Evolutionary conservation across 1,140 invertebrate species (phyloP).

Genomic region (Bombus huntii): DNA sequence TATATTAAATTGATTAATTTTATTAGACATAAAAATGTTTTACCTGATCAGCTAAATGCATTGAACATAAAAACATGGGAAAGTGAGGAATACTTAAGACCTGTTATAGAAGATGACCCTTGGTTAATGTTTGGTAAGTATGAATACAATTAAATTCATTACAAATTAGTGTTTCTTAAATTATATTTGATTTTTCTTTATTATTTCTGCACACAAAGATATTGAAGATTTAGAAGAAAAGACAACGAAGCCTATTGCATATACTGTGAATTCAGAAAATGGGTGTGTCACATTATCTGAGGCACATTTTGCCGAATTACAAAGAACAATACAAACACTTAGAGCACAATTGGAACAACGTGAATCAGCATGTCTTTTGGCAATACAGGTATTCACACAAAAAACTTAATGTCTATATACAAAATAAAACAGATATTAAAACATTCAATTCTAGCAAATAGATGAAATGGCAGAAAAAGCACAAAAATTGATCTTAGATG

Average conservation of each 20-base stretch:
- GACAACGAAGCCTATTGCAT: conserved; percentile 64
- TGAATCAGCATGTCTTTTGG: conserved; percentile 74
- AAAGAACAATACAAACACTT: conserved; percentile 83
- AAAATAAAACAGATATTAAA: background rate
- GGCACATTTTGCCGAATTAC: conserved; percentile 85
- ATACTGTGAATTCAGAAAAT: conserved; percentile 83
- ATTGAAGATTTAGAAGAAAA: conserved; percentile 81
- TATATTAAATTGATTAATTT: conserved; percentile 96
- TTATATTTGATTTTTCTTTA: background rate
- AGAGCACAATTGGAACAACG: conserved; percentile 78
- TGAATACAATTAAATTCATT: background rate
- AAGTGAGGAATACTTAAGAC: conserved; percentile 91
- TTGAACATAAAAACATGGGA: conserved; percentile 85
- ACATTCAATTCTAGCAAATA: conserved; percentile 72
- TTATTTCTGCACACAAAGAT: conserved; percentile 59
- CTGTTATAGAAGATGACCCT: conserved; percentile 89
- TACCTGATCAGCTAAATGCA: conserved; percentile 83
- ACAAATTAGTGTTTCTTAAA: background rate
- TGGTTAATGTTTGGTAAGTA: conserved; percentile 92
- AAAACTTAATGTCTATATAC: background rate
- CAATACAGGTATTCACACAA: conserved; percentile 74
- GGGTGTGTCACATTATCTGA: conserved; percentile 85
- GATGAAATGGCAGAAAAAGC: conserved; percentile 81
- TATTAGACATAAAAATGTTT: conserved; percentile 86
- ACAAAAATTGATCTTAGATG: conserved; percentile 77